Base-by-base conservation (phyloP, 2,888 invertebrate genomes). In the Pseudococcus jackbeardsleyi region DNA sequence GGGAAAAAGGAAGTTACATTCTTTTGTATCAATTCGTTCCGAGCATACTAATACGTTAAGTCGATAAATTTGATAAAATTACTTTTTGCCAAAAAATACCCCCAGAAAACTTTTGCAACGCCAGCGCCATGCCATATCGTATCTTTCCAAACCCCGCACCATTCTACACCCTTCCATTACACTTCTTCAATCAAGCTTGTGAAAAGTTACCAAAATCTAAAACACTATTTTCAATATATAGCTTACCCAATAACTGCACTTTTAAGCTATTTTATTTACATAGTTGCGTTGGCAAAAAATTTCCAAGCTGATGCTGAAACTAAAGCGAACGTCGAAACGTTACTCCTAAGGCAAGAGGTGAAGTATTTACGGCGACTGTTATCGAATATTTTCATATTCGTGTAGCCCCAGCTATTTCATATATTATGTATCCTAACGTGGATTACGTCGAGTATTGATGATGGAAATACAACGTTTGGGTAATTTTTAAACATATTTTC, bases 11-110 rank as follows among this genome's bases (percentile, higher is more conserved):
- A 64, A 85, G 85, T 26, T 59, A 85, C 54, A 85, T 85, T 85
- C 59, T 85, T 85, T 54, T 54, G 85, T 85, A 85, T 59, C 85
- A 85, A 59, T 85, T 85, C 85, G 59, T 64, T 22, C n/a, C 59
- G 64, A 59, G 85, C 85, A 59, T 85, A 85, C 85, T 33, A 84
- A 84, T 84, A 48, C 54, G 26, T 19, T 39, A 39, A 85, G 59
- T 85, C 85, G 85, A 85, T 85, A 85, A 85, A 54, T 85, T 85
- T 64, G 64, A 82, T 85, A 85, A 85, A 85, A 85, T 85, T 85
- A 85, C 59, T 64, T 85, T 59, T 64, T 50, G 33, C 54, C 54
- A 59, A 84, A 54, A 42, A 84, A 84, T 84, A 54, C 46, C 46
- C 54, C 79, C n/a, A 82, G 46, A 82, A 42, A 82, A 82, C 79